Base-by-base conservation (phyloP, 92 coral and sea anemone genomes). In the Porites rus region DNA sequence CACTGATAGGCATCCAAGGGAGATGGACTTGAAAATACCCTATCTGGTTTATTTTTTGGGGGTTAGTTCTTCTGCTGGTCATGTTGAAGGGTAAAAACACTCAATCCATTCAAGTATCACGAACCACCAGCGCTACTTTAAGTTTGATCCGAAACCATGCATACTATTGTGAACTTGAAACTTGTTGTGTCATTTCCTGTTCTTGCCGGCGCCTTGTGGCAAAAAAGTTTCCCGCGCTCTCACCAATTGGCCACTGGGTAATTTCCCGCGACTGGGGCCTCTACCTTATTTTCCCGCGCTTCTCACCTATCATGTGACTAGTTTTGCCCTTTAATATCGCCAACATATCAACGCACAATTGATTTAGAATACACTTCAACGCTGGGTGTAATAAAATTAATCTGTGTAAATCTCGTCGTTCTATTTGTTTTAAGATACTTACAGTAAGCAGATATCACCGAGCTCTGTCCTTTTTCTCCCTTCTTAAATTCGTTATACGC, bases 381-480 rank as follows among this genome's bases (percentile, higher is more conserved):
- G 46, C 46, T 38, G 46, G 46, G 0, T 38, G 46, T 38, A 38
- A 38, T 38, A 38, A 4, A 38, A 38, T 38, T 38, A 38, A 38
- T 38, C 46, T 38, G 46, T 38, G 46, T 38, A 38, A 38, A 38
- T 38, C 46, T 38, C 7, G 5, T 38, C 46, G 46, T 38, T 38
- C 12, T 7, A 54, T 76, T 4, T 21, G 19, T 59, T 63, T 52
- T 25, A 25, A 10, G 72, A 69, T 62, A 92, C 95, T 88, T 62
- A 92, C 95, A 92, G 59, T 84, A 66, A 69, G 88, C 92, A 12
- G 95, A 88, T 10, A 68, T 69, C 11, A 92, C 87, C 10, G n/a
- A n/a, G 5, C 65, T 16, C 4, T 69, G 63, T 8, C 76, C 87
- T 66, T 85, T 79, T 3, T 12, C 21, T 9, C 95, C 94, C 18